Evolutionary conservation across 2,888 invertebrate genomes (phyloP), one percentile per base, ranked within the genome.

Genomic region (Polydrusus cervinus): DNA sequence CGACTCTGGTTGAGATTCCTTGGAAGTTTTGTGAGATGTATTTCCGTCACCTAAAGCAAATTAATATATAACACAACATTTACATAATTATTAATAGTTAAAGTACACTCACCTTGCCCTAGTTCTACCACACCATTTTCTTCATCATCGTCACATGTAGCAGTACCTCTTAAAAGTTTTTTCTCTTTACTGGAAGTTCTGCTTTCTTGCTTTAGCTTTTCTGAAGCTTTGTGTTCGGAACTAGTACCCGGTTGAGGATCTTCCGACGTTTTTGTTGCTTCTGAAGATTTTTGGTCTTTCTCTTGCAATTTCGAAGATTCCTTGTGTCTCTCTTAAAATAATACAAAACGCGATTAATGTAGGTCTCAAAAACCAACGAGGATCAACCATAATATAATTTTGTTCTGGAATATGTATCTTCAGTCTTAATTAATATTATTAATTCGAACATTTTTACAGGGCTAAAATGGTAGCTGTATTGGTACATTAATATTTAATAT

Each of bases 101-200:
- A 25, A 25, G 3, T 5, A 25, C 25, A 25, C 25, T 5, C 51
- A 66, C 66, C 66, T 66, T 66, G 66, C 20, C 43, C 74, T 55
- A 16, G 45, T 43, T 45, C 43, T 5, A 10, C 18, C n/a, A 43
- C 10, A 43, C 18, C 30, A 13, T 66, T 9, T 61, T 67, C 74
- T 25, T n/a, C 49, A 43, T 62, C 57, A 16, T 77, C 77, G 16
- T 82, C 81, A 74, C 79, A 79, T 8, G 81, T 70, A 14, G 80
- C 79, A 18, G 77, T 71, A 62, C 78, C 78, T 74, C 82, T 80
- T 9, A 78, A 77, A 45, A 81, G 69, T 77, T 82, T 81, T 67
- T 83, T 81, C 20, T 82, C 82, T n/a, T 80, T 80, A 64, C 81
- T 81, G 2, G 78, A 79, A 20, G 77, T 75, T 34, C 77, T 60